phyloP scores from a whole-genome alignment of 2,888 invertebrate genomes.

The Pollenia amentaria region DNA sequence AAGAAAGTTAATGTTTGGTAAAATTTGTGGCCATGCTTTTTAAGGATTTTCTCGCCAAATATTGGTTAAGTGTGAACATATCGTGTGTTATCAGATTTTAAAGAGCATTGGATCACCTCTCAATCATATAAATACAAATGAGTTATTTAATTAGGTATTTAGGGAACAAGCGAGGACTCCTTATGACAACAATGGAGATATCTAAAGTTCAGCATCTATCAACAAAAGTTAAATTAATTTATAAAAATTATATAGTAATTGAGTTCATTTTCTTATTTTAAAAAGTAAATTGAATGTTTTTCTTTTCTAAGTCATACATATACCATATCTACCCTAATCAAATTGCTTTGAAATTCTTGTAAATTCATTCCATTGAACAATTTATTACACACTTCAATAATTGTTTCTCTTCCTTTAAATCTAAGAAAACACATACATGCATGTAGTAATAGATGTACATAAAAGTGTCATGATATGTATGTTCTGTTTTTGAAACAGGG shows the following conservation, averaged over 20 bases:
- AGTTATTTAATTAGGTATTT: conserved; percentile 38
- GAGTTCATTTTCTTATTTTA: neutral
- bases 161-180: conserved; percentile 4
- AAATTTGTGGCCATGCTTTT: no score
- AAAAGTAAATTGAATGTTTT: neutral
- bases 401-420: conserved; percentile 54
- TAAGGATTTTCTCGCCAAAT: no score
- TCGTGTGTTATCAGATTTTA: neutral
- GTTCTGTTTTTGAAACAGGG: neutral
- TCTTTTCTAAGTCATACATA: conserved; percentile 6
- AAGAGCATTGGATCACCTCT: neutral
- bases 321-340: neutral
- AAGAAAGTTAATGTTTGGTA: no score
- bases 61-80: no score
- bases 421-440: neutral
- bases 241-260: neutral
- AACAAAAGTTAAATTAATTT: no score
- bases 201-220: neutral
- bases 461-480: neutral
- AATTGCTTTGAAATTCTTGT: conserved; percentile 4
- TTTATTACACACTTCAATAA: conserved; percentile 54
- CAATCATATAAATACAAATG: conserved; percentile 5
- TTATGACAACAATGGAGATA: neutral
- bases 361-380: conserved; percentile 6
- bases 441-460: neutral